Base-by-base conservation (phyloP, 2,888 invertebrate genomes). In the Plagodis dolabraria region DNA sequence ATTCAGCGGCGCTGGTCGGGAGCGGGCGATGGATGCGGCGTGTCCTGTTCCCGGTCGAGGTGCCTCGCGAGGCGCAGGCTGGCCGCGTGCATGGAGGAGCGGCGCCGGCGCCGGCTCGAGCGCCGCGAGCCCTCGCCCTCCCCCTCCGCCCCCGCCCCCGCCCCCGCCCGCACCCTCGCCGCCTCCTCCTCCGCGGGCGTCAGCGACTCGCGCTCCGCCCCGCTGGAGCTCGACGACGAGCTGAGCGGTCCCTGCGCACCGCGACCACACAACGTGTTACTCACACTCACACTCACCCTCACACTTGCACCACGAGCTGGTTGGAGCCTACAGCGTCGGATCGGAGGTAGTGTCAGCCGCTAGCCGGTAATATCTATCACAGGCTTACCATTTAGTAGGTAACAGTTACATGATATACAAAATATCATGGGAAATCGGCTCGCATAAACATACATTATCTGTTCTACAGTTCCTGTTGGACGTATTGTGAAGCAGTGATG, bases 61-160 rank as follows among this genome's bases (percentile, higher is more conserved):
- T 67, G 66, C 22, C 89, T 77, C 63, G 88, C 87, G 48, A 85
- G 81, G n/a, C 87, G 83, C 74, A 79, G 63, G 79, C 86, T 87
- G 53, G 89, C 90, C 46, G 81, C 79, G 77, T 86, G 86, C 83
- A 89, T 86, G 65, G 89, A 89, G 10, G 84, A 85, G 76, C 87
- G 87, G 43, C 88, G 84, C 33, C 82, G 81, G 55, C 67, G 67
- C 58, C 63, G 55, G 53, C 58, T 47, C 57, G 67, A 56, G 49
- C 57, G 63, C 61, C 60, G 56, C 53, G 47, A 50, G 12, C 63
- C 45, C 62, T 12, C 52, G 66, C 44, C 71, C 51, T 46, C 67
- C 47, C 34, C 69, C 50, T 10, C 40, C 40, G 10, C 40, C 67
- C 45, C 22, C 58, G 12, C 53, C 66, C 45, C 72, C 51, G 46